phyloP scores from a whole-genome alignment of 2,888 invertebrate genomes.

The Kryphioiulus occultus region DNA sequence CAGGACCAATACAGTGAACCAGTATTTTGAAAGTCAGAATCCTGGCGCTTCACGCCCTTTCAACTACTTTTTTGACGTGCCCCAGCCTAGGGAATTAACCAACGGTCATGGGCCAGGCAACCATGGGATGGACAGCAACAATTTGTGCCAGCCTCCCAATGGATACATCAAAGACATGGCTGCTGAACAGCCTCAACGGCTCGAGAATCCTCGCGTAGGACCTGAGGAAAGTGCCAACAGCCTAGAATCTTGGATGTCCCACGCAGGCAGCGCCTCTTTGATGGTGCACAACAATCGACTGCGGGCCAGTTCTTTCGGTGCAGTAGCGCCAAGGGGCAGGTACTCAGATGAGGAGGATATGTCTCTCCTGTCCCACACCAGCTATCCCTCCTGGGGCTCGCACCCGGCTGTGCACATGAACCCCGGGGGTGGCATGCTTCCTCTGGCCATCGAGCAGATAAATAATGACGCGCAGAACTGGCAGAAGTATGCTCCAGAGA shows the following conservation, averaged over 20 bases:
- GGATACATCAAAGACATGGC: background rate
- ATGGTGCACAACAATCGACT: background rate
- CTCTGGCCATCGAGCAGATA: conserved; percentile 30
- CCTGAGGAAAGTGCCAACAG: background rate
- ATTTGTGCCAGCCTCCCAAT: background rate
- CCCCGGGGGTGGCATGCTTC: background rate
- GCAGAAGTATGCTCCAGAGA: background rate
- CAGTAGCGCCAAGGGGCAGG: background rate
- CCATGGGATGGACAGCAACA: background rate
- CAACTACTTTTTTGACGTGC: background rate
- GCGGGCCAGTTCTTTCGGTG: background rate
- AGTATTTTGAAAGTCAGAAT: conserved; percentile 30
- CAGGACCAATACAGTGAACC: conserved; percentile 31
- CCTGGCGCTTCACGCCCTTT: background rate
- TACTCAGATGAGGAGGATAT: background rate
- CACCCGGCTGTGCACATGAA: conserved; percentile 11
- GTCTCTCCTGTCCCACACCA: conserved; percentile 45
- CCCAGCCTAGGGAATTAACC: background rate
- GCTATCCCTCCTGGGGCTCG: conserved; percentile 42
- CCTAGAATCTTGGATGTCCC: conserved; percentile 31
- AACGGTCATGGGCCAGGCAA: background rate
- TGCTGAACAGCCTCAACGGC: background rate
- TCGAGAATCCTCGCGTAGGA: background rate
- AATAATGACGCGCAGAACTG: conserved; percentile 5
- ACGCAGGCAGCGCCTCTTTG: background rate